Base-by-base conservation (phyloP, 2,888 invertebrate species). In the Pandemis cinnamomeana region DNA sequence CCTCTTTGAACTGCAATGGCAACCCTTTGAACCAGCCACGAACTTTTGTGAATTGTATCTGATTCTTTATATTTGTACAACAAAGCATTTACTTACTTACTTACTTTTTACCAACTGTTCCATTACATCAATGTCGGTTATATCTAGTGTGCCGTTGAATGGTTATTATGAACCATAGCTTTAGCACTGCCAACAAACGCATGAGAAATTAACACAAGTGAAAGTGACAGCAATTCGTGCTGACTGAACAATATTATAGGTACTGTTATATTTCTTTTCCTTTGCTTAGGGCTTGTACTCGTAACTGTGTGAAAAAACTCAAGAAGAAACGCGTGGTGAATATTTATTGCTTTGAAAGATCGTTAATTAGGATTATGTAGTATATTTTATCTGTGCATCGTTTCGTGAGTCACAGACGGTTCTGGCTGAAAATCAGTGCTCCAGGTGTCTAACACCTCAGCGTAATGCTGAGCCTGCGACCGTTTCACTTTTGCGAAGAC, bases 131-230 rank as follows among this genome's bases (percentile, higher is more conserved):
- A 48, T 11, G 48, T 10, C 48, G 11, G 13, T 11, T 5, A 13
- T 13, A 53, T 53, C 53, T 15, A 58, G 0, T 58, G 58, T 60
- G 11, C 2, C 8, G 5, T 5, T 36, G 5, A 36, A 36, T 60
- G 27, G 60, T 15, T 60, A 60, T 13, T 36, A 36, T 13, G 36
- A 60, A 60, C 60, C 42, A 61, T 41, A n/a, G 41, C 61, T 41
- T 41, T n/a, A n/a, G 61, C 60, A 48, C 48, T 55, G 68, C 68
- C 72, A 58, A 64, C 72, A 64, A 27, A 42, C 46, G 68, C 70
- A 72, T 69, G 63, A 69, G 63, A 72, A 64, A 72, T 62, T 62
- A 69, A 64, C 68, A 13, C 55, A 41, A 42, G 72, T 72, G 72
- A 72, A 72, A 72, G 72, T 63, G 41, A 46, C 63, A 48, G 48